phyloP scores from a whole-genome alignment of 2,888 invertebrate species.

The Teinopalpus imperialis region DNA sequence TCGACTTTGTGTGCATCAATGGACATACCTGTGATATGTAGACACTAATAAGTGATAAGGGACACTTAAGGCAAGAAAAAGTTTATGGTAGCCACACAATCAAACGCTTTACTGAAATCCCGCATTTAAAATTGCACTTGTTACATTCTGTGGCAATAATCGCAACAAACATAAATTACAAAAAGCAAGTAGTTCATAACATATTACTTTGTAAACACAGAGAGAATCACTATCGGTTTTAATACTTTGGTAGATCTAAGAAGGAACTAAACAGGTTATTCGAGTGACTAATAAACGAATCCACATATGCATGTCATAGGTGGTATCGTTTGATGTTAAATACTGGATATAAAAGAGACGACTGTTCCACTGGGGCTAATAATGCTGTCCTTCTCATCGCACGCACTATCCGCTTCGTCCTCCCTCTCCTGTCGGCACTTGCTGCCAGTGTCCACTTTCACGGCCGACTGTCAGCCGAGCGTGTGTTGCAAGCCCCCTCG shows the following conservation, averaged over 20 bases:
- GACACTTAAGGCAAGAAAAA: no score
- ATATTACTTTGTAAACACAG: neutral
- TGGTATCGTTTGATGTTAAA: slow-evolving; percentile 36
- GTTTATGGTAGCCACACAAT: neutral
- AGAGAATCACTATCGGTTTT: neutral
- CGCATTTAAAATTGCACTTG: no score
- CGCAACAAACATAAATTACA: neutral
- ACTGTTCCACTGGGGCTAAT: slow-evolving; percentile 57
- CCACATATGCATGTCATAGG: neutral
- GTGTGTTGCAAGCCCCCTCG: slow-evolving; percentile 47
- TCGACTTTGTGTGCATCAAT: no score
- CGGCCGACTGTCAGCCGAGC: slow-evolving; percentile 55
- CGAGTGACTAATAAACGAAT: neutral
- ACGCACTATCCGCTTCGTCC: slow-evolving; percentile 7
- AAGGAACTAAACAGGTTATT: slow-evolving; percentile 13
- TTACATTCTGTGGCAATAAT: neutral
- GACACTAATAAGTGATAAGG: no score
- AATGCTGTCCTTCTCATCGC: slow-evolving; percentile 16
- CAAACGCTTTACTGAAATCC: neutral
- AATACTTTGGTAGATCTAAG: slow-evolving; percentile 25
- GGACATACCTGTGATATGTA: no score
- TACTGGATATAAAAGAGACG: slow-evolving; percentile 64
- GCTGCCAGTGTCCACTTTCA: neutral
- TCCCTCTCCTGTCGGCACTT: neutral
- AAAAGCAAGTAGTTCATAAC: neutral